phyloP scores from a whole-genome alignment of 2,888 invertebrate species.

The Flabesymbios commensalis region DNA sequence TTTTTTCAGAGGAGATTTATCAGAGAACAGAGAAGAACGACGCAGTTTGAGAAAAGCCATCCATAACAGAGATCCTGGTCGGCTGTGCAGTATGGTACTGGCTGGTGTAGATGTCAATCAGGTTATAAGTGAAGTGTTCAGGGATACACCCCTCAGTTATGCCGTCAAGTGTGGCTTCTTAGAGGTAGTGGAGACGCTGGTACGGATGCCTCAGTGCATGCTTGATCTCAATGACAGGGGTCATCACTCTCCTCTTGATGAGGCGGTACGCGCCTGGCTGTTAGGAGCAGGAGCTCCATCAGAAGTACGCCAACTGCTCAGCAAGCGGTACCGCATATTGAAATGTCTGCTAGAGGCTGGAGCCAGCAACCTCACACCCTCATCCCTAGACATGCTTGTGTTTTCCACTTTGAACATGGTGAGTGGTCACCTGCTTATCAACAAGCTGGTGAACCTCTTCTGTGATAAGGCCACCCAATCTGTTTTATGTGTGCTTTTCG shows the following conservation, averaged over 20 bases:
- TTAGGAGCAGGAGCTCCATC: neutral
- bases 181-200: constrained; percentile 24
- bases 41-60: constrained; percentile 17
- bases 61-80: constrained; percentile 6
- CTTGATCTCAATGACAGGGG: constrained; percentile 10
- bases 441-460: constrained; percentile 15
- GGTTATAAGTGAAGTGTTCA: constrained; percentile 11
- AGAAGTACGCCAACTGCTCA: neutral
- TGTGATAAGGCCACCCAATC: constrained; percentile 4
- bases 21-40: neutral
- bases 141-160: constrained; percentile 19
- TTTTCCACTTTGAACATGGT: constrained; percentile 3
- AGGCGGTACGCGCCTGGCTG: constrained; percentile 20
- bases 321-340: constrained; percentile 18
- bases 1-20: too few species aligned
- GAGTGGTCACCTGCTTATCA: constrained; percentile 1
- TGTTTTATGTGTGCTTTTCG: constrained; percentile 7
- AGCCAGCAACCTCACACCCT: constrained; percentile 2
- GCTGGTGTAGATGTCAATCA: constrained; percentile 18
- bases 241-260: constrained; percentile 21
- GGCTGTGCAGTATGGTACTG: constrained; percentile 2
- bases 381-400: constrained; percentile 7
- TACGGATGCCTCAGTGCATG: constrained; percentile 4
- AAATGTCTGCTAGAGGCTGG: constrained; percentile 16
- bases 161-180: constrained; percentile 20